Evolutionary conservation across 1,140 invertebrate species (phyloP).

Genomic region (Wiebesia pumilae): DNA sequence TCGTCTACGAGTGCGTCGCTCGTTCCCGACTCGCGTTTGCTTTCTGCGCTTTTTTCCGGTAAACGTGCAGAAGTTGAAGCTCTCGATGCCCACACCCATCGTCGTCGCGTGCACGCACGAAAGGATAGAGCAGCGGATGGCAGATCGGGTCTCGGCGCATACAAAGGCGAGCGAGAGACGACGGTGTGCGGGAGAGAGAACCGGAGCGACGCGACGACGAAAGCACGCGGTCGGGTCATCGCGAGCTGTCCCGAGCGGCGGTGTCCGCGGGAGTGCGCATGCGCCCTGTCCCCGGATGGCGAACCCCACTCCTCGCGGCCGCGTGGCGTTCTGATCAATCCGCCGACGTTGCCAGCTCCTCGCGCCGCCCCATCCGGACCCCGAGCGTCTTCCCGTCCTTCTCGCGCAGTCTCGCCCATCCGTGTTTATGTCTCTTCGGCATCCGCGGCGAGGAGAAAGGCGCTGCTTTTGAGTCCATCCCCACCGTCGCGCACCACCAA

Average conservation of each 20-base stretch:
- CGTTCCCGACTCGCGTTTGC: not conserved
- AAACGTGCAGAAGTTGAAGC: not conserved
- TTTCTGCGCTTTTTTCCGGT: not conserved
- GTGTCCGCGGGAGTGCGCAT: conserved; percentile 59
- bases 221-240: conserved; percentile 26
- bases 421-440: conserved; percentile 11
- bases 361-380: conserved; percentile 38
- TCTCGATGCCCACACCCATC: not conserved
- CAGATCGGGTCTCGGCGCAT: not conserved
- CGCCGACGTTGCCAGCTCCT: conserved; percentile 66
- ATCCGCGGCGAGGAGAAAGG: not conserved
- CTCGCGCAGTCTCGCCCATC: conserved; percentile 56
- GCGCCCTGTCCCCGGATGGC: conserved; percentile 67
- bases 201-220: not conserved
- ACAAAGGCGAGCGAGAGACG: not conserved
- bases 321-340: conserved; percentile 74
- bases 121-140: too few species aligned
- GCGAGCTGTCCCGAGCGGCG: not conserved
- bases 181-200: not conserved
- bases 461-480: not conserved
- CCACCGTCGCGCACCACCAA: not conserved
- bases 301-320: conserved; percentile 63
- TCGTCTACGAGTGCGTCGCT: too few species aligned
- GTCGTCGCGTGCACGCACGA: too few species aligned
- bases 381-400: conserved; percentile 17